Evolutionary conservation across 2,888 invertebrate genomes (phyloP), one percentile per base, ranked within the genome.

Genomic region (Sarcophaga caerulescens): DNA sequence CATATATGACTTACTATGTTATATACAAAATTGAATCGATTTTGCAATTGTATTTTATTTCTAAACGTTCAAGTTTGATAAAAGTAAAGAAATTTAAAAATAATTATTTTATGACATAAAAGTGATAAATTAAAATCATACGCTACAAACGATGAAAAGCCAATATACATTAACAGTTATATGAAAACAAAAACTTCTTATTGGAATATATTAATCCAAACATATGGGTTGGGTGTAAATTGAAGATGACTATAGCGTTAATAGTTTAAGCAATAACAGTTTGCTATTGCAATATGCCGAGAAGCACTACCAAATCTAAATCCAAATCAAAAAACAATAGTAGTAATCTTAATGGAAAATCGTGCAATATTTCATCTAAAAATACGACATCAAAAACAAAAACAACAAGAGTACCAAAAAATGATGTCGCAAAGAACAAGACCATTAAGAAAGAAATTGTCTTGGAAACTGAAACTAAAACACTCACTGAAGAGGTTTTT

Each of bases 1-100:
- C 65, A 66, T 57, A 77, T 74, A 59, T 2, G 35, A 71, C 84
- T 76, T 87, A 87, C 70, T 85, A 85, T 87, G 87, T 88, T 88
- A 91, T 91, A 91, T 91, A 91, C 90, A 92, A 90, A 91, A 91
- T 91, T 90, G 66, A 90, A 91, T 91, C 91, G 91, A 91, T 91
- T 91, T 91, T 91, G 89, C 89, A 89, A 90, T 88, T 89, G 89
- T 57, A 52, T 66, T 79, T 59, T 75, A 19, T 68, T 65, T 74
- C 25, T 90, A 89, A 90, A 89, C 89, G 89, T 84, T 88, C 87
- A 87, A 89, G 87, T 80, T 5, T 73, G 35, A 35, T 21, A 57
- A 59, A 78, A 73, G 70, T 52, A 17, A 14, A 52, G 52, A 52
- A 69, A 71, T 59, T 68, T 62, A 74, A 1, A 52, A 52, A 52